phyloP scores from a whole-genome alignment of 2,797 vertebrate species.

The Gymnothorax javanicus region DNA sequence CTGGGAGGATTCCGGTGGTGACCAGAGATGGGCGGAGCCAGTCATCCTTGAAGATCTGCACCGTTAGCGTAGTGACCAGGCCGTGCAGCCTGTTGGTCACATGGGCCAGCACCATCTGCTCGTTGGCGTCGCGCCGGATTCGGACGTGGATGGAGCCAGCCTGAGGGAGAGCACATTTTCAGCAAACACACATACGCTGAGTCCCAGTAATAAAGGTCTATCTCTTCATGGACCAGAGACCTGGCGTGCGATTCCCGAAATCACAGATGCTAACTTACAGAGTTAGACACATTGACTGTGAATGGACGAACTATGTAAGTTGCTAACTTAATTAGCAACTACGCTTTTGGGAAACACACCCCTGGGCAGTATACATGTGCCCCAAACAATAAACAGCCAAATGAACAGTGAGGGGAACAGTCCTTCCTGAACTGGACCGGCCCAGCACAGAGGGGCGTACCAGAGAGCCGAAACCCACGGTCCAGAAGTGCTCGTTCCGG shows the following conservation, averaged over 20 bases:
- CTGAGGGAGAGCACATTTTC: constrained; percentile 61
- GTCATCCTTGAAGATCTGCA: constrained; percentile 97
- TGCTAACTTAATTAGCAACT: too few species aligned
- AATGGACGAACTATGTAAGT: too few species aligned
- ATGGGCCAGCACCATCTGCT: constrained; percentile 96
- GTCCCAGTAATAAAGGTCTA: neutral
- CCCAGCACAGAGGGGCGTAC: constrained; percentile 58
- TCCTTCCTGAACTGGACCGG: too few species aligned
- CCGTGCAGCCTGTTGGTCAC: constrained; percentile 90
- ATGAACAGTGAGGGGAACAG: neutral
- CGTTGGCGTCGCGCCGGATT: constrained; percentile 93
- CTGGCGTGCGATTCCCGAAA: neutral
- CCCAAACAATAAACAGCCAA: neutral
- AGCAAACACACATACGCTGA: neutral
- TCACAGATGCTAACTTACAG: too few species aligned
- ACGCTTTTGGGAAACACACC: too few species aligned
- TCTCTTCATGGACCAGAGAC: neutral
- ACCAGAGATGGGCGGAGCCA: constrained; percentile 86
- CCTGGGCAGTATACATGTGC: neutral
- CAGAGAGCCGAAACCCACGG: constrained; percentile 91
- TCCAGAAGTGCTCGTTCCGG: constrained; percentile 97
- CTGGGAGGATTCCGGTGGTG: constrained; percentile 74
- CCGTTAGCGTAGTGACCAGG: constrained; percentile 86
- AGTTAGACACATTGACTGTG: too few species aligned
- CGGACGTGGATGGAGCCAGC: constrained; percentile 94